phyloP scores from a whole-genome alignment of 2,797 vertebrate genomes.

The Leptoclinus maculatus region DNA sequence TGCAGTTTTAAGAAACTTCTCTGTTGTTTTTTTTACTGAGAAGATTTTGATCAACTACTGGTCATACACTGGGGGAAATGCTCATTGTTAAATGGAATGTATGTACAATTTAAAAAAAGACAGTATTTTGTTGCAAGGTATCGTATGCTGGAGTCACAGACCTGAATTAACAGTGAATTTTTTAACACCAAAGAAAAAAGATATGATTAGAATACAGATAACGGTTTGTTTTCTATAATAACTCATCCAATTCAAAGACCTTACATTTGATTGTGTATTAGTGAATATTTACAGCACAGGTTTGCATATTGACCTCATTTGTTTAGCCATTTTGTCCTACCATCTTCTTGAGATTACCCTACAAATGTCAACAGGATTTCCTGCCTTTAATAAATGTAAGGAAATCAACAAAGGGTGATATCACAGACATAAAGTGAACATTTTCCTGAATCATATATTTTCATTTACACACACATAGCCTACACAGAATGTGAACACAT shows the following conservation, averaged over 20 bases:
- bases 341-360: not conserved
- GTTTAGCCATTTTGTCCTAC: too few species aligned
- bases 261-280: not conserved
- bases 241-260: not conserved
- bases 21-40: too few species aligned
- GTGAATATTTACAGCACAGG: not conserved
- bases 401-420: not conserved
- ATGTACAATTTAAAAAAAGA: too few species aligned
- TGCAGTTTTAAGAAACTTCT: not conserved
- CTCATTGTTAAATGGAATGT: too few species aligned
- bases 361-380: not conserved
- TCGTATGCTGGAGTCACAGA: not conserved
- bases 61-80: too few species aligned
- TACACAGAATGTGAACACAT: not conserved
- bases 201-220: not conserved
- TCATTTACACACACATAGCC: not conserved
- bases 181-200: slow-evolving; percentile 8
- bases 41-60: too few species aligned
- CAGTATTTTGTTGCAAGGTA: not conserved
- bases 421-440: not conserved
- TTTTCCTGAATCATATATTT: not conserved
- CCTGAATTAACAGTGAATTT: not conserved
- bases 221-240: not conserved
- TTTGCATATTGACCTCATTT: not conserved
- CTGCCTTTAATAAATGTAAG: not conserved